A percentile compares a stretch with the other conserved stretches of the same genome.
phyloP scores from a whole-genome alignment of 2,797 vertebrate genomes.

The Gephyroberyx darwinii region DNA sequence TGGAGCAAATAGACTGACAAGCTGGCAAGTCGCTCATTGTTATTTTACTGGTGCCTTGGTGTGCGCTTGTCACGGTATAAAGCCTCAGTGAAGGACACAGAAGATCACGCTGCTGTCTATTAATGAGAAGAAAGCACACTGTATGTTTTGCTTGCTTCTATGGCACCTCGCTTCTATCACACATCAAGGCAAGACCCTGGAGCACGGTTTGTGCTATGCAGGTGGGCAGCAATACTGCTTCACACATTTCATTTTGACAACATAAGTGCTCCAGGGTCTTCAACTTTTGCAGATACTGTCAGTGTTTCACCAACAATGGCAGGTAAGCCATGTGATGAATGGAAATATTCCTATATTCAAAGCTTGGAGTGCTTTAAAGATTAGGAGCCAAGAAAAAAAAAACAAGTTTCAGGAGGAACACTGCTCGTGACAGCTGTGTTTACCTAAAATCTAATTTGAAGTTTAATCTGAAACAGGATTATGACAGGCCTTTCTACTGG shows the following conservation, averaged over 20 bases:
- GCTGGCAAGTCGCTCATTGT: conserved; percentile 61
- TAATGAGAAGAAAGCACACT: conserved; percentile 58
- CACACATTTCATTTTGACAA: conserved; percentile 72
- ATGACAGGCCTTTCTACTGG: conserved; percentile 68
- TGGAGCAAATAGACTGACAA: conserved; percentile 67
- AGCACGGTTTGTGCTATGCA: conserved; percentile 53
- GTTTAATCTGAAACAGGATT: conserved; percentile 46
- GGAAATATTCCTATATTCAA: conserved; percentile 53
- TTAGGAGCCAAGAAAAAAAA: conserved; percentile 41
- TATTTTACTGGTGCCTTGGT: conserved; percentile 54
- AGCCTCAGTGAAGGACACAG: conserved; percentile 60
- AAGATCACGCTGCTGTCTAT: conserved; percentile 61
- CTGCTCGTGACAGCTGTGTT: conserved; percentile 71
- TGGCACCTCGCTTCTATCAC: conserved; percentile 54
- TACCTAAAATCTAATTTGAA: conserved; percentile 69
- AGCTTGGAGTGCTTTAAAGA: conserved; percentile 62
- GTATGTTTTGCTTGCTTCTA: conserved; percentile 56
- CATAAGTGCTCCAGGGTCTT: conserved; percentile 61
- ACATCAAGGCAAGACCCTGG: conserved; percentile 68
- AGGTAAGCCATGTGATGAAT: conserved; percentile 63
- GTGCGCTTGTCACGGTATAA: conserved; percentile 46
- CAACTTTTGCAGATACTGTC: conserved; percentile 64
- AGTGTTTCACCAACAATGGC: conserved; percentile 58
- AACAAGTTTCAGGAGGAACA: conserved; percentile 49
- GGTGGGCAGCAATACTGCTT: conserved; percentile 63